Base-by-base conservation (phyloP, 2,888 invertebrate species). In the Ectemnius cavifrons region DNA sequence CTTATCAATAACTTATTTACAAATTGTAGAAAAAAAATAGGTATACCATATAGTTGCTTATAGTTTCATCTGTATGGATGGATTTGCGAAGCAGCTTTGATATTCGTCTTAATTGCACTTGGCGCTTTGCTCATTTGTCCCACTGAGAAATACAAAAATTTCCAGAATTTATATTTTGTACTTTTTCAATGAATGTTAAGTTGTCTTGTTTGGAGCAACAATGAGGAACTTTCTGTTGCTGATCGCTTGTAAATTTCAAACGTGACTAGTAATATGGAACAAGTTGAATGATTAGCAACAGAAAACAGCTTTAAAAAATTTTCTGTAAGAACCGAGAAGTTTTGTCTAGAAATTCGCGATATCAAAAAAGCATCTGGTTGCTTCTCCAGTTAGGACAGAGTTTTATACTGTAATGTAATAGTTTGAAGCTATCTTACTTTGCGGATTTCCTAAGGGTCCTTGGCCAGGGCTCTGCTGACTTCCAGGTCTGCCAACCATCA, bases 41-140 rank as follows among this genome's bases (percentile, higher is more conserved):
- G 16, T 52, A 4, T 45, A 16, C 20, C 13, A 47, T n/a, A 59
- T n/a, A 58, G 14, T 18, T 60, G 20, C 2, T 4, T 60, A 52
- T 46, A 67, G 37, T 92, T 94, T 90, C 95, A 93, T 86, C 94
- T 94, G 88, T 97, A 97, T 0, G 97, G 97, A 92, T 97, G 97
- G 80, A 97, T 96, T 91, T 96, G 96, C 77, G 95, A 94, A 4
- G 97, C 97, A 70, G 97, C 95, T 91, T 97, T 97, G 77, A 98
- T 97, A 89, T 97, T 97, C 0, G 97, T 97, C 90, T 98, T 98
- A 80, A 98, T 97, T 28, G 96, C 95, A 67, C 97, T 96, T 0
- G 97, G 97, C 16, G 96, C 96, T 92, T 97, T 97, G 49, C 95
- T 95, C 92, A 97, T 93, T 78, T 94, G 93, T 67, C 91, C 91